Conservation (phyloP, 2,888 invertebrate genomes). For the Isoperla grammatica region DNA sequence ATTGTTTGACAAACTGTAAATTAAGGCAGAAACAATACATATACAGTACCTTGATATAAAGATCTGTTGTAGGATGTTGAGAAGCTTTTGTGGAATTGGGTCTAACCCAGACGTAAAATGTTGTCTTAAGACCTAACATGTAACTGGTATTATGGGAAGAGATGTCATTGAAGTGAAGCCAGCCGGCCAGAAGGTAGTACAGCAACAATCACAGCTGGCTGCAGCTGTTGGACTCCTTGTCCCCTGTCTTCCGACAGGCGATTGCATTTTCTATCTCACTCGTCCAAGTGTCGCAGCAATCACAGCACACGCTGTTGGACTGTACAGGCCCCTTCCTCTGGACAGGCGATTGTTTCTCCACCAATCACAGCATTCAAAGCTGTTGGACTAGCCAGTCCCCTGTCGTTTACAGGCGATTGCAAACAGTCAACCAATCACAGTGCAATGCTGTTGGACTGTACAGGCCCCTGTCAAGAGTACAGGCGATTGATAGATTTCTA, state of each 20-base stretch:
- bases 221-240: constrained; percentile 20
- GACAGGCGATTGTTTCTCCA: constrained; percentile 37
- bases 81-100: no score
- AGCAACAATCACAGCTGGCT: constrained; percentile 22
- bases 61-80: no score
- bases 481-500: constrained; percentile 42
- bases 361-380: constrained; percentile 45
- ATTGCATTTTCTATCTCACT: constrained; percentile 36
- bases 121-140: no score
- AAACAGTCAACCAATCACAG: background rate
- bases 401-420: constrained; percentile 17
- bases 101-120: no score
- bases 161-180: background rate
- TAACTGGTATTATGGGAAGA: no score
- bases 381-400: constrained; percentile 41
- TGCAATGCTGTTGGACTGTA: constrained; percentile 21
- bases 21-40: no score
- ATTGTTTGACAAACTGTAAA: no score
- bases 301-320: constrained; percentile 30
- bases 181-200: constrained; percentile 20
- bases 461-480: constrained; percentile 45
- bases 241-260: constrained; percentile 36
- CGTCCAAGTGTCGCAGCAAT: constrained; percentile 18
- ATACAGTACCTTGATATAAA: no score
- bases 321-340: constrained; percentile 24